A percentile compares a stretch with the other conserved stretches of the same genome.
These are phyloP conservation scores for Lumbricus terrestris DNA, from an alignment of 2,888 invertebrate genomes.

Conservation along the genomic window DNA sequence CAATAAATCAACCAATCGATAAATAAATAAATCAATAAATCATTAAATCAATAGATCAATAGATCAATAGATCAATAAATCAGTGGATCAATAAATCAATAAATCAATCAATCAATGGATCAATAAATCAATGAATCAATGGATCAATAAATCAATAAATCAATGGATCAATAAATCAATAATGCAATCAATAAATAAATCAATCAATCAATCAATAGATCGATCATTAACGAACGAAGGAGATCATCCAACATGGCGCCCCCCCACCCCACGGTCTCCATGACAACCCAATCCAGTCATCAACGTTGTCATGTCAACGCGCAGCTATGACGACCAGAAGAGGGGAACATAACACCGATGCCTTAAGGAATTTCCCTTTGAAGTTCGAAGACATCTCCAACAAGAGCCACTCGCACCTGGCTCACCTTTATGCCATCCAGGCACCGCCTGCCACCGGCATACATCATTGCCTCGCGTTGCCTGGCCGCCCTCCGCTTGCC, in stretches of 20 bases:
- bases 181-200: too few relatives aligned
- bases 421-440: background rate
- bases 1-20: too few relatives aligned
- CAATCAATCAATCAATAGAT: too few relatives aligned
- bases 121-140: background rate
- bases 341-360: background rate
- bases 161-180: too few relatives aligned
- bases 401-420: background rate
- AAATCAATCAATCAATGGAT: too few relatives aligned
- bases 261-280: background rate
- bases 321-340: background rate
- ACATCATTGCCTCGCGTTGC: background rate
- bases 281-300: background rate
- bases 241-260: background rate
- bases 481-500: background rate
- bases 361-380: background rate
- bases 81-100: background rate
- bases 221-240: background rate
- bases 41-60: too few relatives aligned
- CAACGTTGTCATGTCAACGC: background rate
- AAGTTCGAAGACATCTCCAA: background rate
- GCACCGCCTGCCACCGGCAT: background rate
- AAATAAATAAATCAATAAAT: too few relatives aligned
- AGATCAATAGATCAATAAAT: too few relatives aligned
- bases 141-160: background rate